Conservation (phyloP, 2,113 vertebrate genomes). For the Camelus bactrianus region DNA sequence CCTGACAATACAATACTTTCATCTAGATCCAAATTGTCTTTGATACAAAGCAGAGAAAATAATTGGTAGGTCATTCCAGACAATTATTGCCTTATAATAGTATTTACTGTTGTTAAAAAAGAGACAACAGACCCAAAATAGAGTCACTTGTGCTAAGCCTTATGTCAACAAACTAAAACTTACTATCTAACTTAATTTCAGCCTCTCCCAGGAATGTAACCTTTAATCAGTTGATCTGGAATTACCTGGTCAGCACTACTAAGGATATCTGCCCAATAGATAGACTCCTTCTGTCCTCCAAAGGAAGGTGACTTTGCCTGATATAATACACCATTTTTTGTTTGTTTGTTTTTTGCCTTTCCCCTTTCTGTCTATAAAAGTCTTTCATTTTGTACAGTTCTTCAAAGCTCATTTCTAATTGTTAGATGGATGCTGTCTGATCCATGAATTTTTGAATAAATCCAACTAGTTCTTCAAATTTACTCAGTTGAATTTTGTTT, state of each 20-base stretch:
- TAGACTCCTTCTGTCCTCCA: not conserved
- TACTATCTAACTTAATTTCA: not conserved
- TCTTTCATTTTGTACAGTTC: not conserved
- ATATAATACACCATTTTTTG: not conserved
- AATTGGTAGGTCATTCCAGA: slow-evolving; percentile 41
- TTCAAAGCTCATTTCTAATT: not conserved
- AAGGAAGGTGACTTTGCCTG: not conserved
- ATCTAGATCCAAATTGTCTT: slow-evolving; percentile 1
- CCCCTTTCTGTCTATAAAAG: not conserved
- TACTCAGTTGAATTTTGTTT: not conserved
- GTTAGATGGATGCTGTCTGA: not conserved
- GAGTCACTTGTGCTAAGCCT: not conserved
- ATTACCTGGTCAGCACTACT: not conserved
- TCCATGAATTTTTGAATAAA: not conserved
- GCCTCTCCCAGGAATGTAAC: not conserved
- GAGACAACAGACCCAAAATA: too few relatives aligned
- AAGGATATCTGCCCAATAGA: not conserved
- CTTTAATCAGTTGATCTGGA: not conserved
- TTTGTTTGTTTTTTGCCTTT: not conserved
- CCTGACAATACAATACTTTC: not conserved
- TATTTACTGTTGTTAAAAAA: not conserved
- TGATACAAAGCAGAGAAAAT: slow-evolving; percentile 35
- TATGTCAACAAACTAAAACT: not conserved
- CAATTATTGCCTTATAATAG: not conserved
- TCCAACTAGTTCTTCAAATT: not conserved